phyloP scores from a whole-genome alignment of 2,113 vertebrate genomes.

The Petrocephalus zakoni region DNA sequence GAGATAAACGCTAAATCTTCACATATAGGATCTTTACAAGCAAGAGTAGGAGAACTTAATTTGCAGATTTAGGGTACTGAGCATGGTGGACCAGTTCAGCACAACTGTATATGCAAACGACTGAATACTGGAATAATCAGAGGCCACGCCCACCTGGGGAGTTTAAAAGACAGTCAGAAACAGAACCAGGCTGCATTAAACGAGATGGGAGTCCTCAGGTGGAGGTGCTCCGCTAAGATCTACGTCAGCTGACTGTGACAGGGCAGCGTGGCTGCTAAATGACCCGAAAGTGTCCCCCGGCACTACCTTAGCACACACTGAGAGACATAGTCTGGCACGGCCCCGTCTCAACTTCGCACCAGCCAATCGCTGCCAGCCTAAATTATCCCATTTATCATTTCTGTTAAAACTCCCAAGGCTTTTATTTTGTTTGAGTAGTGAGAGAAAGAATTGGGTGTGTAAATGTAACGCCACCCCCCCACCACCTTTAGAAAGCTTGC shows the following conservation, averaged over 20 bases:
- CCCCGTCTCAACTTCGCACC: conserved; percentile 26
- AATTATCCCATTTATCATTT: conserved; percentile 27
- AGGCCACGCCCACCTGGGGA: conserved; percentile 43
- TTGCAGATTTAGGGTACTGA: neutral
- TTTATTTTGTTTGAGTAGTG: neutral
- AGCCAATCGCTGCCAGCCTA: conserved; percentile 26
- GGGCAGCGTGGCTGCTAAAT: conserved; percentile 45
- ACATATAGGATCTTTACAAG: neutral
- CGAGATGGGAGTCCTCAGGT: conserved; percentile 38
- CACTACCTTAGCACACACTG: conserved; percentile 38
- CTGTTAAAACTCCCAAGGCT: conserved; percentile 15
- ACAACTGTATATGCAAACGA: neutral
- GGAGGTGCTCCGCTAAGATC: conserved; percentile 49
- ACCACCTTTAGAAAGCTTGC: neutral
- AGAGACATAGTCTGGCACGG: conserved; percentile 35
- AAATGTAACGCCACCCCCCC: neutral
- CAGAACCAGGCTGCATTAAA: conserved; percentile 33
- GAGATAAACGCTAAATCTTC: neutral
- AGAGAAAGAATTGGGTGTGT: neutral
- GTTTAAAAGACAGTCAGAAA: conserved; percentile 41
- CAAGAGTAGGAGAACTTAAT: neutral
- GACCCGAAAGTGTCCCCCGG: conserved; percentile 40
- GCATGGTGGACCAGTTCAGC: neutral
- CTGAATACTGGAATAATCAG: conserved; percentile 21
- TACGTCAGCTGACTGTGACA: conserved; percentile 43